A percentile compares a stretch with the other conserved stretches of the same genome.
phyloP scores from a whole-genome alignment of 2,113 vertebrate species.

The Sula dactylatra region DNA sequence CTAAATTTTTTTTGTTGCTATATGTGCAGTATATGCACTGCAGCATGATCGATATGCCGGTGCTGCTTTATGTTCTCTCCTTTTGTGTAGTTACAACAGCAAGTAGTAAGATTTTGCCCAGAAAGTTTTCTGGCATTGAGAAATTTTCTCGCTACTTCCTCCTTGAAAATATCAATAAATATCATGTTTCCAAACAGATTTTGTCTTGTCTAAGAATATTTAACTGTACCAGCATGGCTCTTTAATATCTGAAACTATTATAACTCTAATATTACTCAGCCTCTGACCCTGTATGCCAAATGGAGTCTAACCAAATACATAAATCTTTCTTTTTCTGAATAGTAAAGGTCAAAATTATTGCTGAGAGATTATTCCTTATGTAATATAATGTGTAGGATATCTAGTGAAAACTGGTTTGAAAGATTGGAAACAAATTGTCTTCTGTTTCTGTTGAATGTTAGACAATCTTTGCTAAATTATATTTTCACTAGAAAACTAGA shows the following conservation, averaged over 20 bases:
- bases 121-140: not conserved
- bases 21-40: not conserved
- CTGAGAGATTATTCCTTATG: not conserved
- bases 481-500: not conserved
- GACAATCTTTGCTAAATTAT: not conserved
- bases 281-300: not conserved
- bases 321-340: not conserved
- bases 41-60: not conserved
- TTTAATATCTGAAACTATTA: not conserved
- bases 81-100: not conserved
- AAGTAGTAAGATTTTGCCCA: not conserved
- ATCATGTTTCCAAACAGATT: not conserved
- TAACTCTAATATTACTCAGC: not conserved
- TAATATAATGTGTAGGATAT: not conserved
- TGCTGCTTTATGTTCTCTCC: not conserved
- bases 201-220: not conserved
- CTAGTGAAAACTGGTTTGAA: not conserved
- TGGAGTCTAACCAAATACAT: not conserved
- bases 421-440: not conserved
- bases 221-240: not conserved
- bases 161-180: not conserved
- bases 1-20: not conserved
- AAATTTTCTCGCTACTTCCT: not conserved
- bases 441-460: not conserved
- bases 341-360: not conserved